Percentiles rank a stretch among this genome's conserved stretches.
Evolutionary conservation across 2,888 invertebrate species (phyloP).

Genomic region (Protodeltote pygarga): DNA sequence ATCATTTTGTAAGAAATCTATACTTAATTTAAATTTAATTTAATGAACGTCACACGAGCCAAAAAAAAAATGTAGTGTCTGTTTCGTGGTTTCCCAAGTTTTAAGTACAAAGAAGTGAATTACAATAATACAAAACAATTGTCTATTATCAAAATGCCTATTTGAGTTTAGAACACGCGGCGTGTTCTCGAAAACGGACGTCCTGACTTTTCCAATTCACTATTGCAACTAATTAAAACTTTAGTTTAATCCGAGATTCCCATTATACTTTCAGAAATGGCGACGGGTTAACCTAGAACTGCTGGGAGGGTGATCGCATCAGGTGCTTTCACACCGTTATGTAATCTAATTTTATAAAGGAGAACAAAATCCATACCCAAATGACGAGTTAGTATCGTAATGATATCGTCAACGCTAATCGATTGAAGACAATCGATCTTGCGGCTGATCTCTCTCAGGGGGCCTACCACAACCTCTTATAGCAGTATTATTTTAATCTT

Average conservation of each 20-base stretch:
- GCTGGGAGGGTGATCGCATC: constrained; percentile 54
- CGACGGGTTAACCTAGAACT: constrained; percentile 68
- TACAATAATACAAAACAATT: neutral
- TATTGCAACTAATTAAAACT: constrained; percentile 86
- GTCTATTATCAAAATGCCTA: constrained; percentile 45
- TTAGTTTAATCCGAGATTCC: constrained; percentile 81
- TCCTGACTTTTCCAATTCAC: constrained; percentile 75
- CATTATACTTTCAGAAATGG: constrained; percentile 82
- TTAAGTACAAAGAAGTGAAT: neutral
- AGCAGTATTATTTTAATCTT: no score
- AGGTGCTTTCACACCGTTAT: constrained; percentile 52
- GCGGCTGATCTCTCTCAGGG: no score
- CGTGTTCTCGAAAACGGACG: constrained; percentile 61
- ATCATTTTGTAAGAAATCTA: neutral
- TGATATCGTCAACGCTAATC: no score
- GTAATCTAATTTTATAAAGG: constrained; percentile 7
- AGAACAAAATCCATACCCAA: neutral
- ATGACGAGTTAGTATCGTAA: no score
- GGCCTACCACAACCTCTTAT: no score
- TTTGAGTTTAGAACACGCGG: constrained; percentile 70
- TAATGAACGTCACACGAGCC: no score
- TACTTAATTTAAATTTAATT: no score
- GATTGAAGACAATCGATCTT: no score
- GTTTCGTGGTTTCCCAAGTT: no score
- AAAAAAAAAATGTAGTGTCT: no score